Conservation (phyloP, 2,888 invertebrate genomes). For the Chrysodeixis includens region DNA sequence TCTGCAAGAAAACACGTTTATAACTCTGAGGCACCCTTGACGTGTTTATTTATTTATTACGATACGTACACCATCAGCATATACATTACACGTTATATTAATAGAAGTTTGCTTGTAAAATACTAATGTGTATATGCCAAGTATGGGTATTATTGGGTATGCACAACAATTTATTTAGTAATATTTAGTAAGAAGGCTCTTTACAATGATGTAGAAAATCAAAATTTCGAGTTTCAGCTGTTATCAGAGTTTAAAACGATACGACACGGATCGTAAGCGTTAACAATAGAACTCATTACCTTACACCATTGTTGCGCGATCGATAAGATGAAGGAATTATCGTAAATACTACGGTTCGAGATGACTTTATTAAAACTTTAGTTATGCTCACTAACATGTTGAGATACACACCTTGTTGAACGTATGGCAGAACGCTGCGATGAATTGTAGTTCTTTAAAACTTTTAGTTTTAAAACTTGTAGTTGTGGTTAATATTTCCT, state of each 20-base stretch:
- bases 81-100: too few species aligned
- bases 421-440: not conserved
- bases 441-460: too few species aligned
- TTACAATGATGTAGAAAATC: not conserved
- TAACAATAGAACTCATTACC: conserved; percentile 3
- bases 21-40: too few species aligned
- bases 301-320: not conserved
- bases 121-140: too few species aligned
- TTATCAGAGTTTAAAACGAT: not conserved
- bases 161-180: too few species aligned
- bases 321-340: conserved; percentile 3
- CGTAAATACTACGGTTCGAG: not conserved
- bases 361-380: conserved; percentile 1
- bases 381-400: not conserved
- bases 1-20: too few species aligned
- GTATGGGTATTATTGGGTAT: too few species aligned
- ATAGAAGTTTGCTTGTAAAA: too few species aligned
- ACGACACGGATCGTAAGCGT: conserved; percentile 3
- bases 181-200: not conserved
- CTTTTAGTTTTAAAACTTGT: too few species aligned
- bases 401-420: not conserved
- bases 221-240: not conserved
- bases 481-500: too few species aligned
- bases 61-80: too few species aligned
- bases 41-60: too few species aligned